Base-by-base conservation (phyloP, 2,888 invertebrate species). In the Pyrocoelia pectoralis region DNA sequence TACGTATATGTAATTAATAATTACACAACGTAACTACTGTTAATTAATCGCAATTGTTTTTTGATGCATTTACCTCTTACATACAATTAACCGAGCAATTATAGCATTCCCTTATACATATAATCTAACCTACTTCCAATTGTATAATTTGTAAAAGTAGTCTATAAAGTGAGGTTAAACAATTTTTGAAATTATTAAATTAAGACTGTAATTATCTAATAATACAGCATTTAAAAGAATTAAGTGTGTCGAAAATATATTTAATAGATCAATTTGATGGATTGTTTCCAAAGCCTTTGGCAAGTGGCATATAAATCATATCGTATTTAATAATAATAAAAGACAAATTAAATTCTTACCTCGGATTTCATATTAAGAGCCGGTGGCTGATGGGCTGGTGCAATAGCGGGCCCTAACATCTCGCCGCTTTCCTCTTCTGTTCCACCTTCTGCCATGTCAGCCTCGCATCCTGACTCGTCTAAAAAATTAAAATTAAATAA, bases 391-490 rank as follows among this genome's bases (percentile, higher is more conserved):
- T 84, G 83, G 68, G 83, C 82, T 73, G 84, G 84, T 74, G 79
- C 79, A 71, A 84, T 82, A 69, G 85, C 84, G 77, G 84, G 85
- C 77, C 85, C 80, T 75, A 81, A 78, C 81, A 81, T 81, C 79
- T 85, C 85, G 82, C 84, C 84, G 81, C 82, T 84, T 81, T 84
- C 83, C 81, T 88, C 89, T 85, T 87, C 89, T 74, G 80, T 81
- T 81, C 86, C 86, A 82, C 91, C 91, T 85, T 90, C 90, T 85
- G 89, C 87, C 90, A 90, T 90, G 87, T 90, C 90, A 89, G 88
- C 89, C 89, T 89, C 89, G 89, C 90, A 90, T 90, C 89, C 89
- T 88, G 89, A 89, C 83, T 89, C 89, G 88, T 88, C 89, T 89
- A 6, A 84, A 77, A 86, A 85, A 17, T 46, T 46, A 46, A 46